These are phyloP conservation scores for Brachionus rubens DNA, from an alignment of 1,140 invertebrate genomes.

Conservation along the genomic window DNA sequence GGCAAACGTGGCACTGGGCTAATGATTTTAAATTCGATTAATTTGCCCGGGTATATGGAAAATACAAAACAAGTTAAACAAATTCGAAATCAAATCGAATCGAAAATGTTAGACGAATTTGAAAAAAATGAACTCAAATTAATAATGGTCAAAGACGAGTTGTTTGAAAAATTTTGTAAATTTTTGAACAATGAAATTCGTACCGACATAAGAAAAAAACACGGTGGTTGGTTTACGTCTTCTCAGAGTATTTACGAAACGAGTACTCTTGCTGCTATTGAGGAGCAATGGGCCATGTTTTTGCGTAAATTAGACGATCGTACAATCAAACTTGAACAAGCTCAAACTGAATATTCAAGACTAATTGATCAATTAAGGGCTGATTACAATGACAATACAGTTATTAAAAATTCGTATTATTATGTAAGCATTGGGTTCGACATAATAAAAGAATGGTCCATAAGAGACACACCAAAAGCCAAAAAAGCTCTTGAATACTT, in stretches of 20 bases:
- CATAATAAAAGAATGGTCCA: too few relatives aligned
- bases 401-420: slow-evolving; percentile 26
- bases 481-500: neutral
- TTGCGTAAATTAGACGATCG: neutral
- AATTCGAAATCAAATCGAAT: neutral
- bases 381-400: neutral
- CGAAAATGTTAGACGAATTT: neutral
- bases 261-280: neutral
- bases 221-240: too few relatives aligned
- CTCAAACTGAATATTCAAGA: neutral
- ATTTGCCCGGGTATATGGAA: too few relatives aligned
- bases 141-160: neutral
- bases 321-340: neutral
- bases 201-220: neutral
- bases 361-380: neutral
- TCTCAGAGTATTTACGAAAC: neutral
- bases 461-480: neutral
- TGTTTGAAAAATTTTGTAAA: neutral
- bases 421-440: neutral
- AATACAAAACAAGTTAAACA: too few relatives aligned
- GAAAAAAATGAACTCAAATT: neutral
- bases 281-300: slow-evolving; percentile 32
- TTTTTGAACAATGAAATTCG: slow-evolving; percentile 35
- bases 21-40: too few relatives aligned
- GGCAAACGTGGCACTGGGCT: neutral